Evolutionary conservation across 2,888 invertebrate species (phyloP), one percentile per base, ranked within the genome.

Genomic region (Drosophila nr. perissopoda): DNA sequence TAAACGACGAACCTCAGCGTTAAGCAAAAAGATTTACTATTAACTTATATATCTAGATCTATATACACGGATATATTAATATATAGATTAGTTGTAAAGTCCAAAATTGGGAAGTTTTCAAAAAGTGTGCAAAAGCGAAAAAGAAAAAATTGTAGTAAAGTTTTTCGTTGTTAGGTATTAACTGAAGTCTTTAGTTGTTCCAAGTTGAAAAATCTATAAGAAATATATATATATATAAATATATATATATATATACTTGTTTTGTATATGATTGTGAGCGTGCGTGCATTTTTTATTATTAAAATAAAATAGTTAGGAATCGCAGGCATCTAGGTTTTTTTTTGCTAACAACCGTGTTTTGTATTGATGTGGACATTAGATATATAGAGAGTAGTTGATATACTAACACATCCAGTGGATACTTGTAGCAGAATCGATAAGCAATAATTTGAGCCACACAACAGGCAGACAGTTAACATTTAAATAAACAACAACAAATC

Each of bases 1-100:
- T 87, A 90, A 87, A 90, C 90, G 90, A 90, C 82, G 87, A 87
- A 87, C 87, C 87, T 89, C 90, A 87, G 82, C 76, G 77, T 73
- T 83, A 86, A 76, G 84, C 77, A 76, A 71, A 83, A 72, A 87
- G 77, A 79, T 83, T 73, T 73, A 82, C 80, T 79, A 73, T 51
- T 79, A 82, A 62, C 33, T 72, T 71, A 78, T 76, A 76, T 76
- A 78, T 76, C 62, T 59, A 72, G 51, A 54, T 59, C 57, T 76
- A 64, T 76, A 80, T 69, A 81, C 65, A 73, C 59, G 49, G 49
- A 87, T 71, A 77, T 79, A 78, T 70, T 74, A 65, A 57, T 66
- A 73, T 63, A 71, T 60, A 75, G 57, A 61, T 51, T 74, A 73
- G 62, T 56, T 68, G 38, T 67, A 65, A 77, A 73, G 72, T 73